Evolutionary conservation across 2,113 vertebrate species (phyloP).

Genomic region (Gopherus evgoodei): DNA sequence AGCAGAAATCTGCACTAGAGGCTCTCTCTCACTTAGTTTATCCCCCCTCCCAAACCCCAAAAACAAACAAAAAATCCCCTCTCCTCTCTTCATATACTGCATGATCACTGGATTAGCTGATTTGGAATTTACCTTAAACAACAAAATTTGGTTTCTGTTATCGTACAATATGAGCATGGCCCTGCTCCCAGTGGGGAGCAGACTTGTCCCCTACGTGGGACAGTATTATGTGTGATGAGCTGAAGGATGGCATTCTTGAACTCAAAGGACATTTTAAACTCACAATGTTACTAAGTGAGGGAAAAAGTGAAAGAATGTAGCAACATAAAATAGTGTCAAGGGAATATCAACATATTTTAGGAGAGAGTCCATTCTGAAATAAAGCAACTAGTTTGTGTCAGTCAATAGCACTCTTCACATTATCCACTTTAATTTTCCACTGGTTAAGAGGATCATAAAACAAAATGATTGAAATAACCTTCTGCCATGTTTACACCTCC

Average conservation of each 20-base stretch:
- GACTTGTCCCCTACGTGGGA: slow-evolving; percentile 12
- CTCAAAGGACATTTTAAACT: slow-evolving; percentile 61
- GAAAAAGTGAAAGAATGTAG: slow-evolving; percentile 42
- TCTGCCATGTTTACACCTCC: slow-evolving; percentile 36
- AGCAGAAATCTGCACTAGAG: slow-evolving; percentile 31
- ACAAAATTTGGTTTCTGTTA: not conserved
- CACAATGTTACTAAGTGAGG: slow-evolving; percentile 23
- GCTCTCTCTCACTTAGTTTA: slow-evolving; percentile 7
- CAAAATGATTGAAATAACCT: slow-evolving; percentile 68
- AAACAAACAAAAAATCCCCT: not conserved
- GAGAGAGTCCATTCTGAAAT: slow-evolving; percentile 44
- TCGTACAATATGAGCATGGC: slow-evolving; percentile 46
- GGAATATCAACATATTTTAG: slow-evolving; percentile 49
- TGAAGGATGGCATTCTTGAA: slow-evolving; percentile 51
- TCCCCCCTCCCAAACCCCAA: not conserved
- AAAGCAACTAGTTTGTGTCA: slow-evolving; percentile 66
- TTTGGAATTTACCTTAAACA: not conserved
- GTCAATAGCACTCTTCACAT: slow-evolving; percentile 59
- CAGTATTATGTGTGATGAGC: slow-evolving; percentile 16
- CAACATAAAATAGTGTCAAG: not conserved
- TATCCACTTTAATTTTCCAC: slow-evolving; percentile 73
- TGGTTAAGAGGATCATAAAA: slow-evolving; percentile 67
- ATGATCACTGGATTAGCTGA: not conserved
- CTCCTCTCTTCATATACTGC: slow-evolving; percentile 11
- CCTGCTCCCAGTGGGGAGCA: slow-evolving; percentile 42